Evolutionary conservation across 1,140 invertebrate genomes (phyloP).

Genomic region (Copidosoma floridanum): DNA sequence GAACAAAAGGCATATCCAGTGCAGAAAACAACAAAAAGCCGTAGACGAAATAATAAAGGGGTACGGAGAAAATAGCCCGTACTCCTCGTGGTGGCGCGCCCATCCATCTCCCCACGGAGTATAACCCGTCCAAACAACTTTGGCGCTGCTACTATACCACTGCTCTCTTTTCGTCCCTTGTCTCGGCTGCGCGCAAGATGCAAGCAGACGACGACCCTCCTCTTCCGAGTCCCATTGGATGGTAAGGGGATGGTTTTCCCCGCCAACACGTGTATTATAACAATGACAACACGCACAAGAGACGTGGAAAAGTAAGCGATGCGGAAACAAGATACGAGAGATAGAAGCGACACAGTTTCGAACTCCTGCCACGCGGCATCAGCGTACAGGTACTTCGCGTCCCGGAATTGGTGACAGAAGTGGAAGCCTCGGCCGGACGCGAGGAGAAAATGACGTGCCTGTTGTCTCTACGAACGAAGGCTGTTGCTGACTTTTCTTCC

Average conservation of each 20-base stretch:
- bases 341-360: slow-evolving; percentile 35
- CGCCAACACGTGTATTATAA: background rate
- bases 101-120: slow-evolving; percentile 34
- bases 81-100: too few species aligned
- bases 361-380: slow-evolving; percentile 37
- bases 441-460: too few species aligned
- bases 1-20: too few species aligned
- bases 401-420: background rate
- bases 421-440: background rate
- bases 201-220: too few species aligned
- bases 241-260: slow-evolving; percentile 42
- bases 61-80: too few species aligned
- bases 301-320: background rate
- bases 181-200: too few species aligned
- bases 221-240: slow-evolving; percentile 46
- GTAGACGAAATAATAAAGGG: too few species aligned
- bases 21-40: too few species aligned
- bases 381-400: slow-evolving; percentile 27
- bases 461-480: too few species aligned
- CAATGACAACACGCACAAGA: background rate
- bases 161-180: slow-evolving; percentile 23
- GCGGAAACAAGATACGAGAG: slow-evolving; percentile 16
- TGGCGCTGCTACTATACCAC: slow-evolving; percentile 33
- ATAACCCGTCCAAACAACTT: slow-evolving; percentile 47
- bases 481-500: too few species aligned